These are phyloP conservation scores for Actinemys pallida DNA, from an alignment of 2,113 vertebrate species.

Conservation along the genomic window DNA sequence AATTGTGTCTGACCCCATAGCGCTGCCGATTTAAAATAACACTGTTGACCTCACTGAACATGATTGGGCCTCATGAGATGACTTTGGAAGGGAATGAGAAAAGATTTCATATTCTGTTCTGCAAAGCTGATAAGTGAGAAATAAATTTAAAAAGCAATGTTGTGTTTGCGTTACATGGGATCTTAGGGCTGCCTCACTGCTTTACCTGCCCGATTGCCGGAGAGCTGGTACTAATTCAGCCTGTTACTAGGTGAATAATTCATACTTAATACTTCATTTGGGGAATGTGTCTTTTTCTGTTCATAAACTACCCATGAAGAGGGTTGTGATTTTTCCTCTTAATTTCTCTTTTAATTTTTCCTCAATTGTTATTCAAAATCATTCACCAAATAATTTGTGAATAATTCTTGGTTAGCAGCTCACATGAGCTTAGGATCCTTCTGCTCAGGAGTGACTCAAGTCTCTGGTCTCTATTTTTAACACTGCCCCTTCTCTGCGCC, in stretches of 20 bases:
- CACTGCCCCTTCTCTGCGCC: neutral
- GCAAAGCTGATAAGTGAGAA: neutral
- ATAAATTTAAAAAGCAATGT: too few relatives aligned
- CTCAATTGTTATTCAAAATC: neutral
- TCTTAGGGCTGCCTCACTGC: rapidly evolving
- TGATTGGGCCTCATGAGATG: neutral
- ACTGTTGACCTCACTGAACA: neutral
- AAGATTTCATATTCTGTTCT: neutral
- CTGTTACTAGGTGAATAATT: neutral
- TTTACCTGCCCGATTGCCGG: neutral
- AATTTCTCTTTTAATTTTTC: too few relatives aligned
- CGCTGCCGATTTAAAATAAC: rapidly evolving
- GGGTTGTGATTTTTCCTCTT: rapidly evolving
- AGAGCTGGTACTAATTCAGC: neutral
- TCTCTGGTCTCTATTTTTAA: neutral
- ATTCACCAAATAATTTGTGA: neutral
- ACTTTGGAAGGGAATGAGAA: neutral
- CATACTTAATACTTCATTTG: neutral
- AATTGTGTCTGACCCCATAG: too few relatives aligned
- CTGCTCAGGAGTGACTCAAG: neutral
- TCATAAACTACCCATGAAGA: rapidly evolving
- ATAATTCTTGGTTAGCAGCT: neutral
- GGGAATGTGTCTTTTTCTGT: neutral
- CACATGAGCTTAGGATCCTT: neutral
- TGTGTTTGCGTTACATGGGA: rapidly evolving